Base-by-base conservation (phyloP, 2,113 vertebrate species). In the Ploceus nigricollis region DNA sequence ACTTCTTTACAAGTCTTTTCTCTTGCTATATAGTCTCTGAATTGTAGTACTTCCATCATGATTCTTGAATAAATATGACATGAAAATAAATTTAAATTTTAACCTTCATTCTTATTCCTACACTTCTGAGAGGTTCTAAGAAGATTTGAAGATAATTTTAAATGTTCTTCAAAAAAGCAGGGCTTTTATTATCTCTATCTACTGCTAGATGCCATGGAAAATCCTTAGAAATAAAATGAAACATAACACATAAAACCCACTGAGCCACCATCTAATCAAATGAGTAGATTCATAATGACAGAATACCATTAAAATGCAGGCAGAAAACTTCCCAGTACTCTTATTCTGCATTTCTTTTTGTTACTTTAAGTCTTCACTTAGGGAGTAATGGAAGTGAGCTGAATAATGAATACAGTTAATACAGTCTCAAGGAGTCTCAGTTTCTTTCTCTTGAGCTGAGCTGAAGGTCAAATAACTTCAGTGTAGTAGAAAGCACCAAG, bases 341-440 rank as follows among this genome's bases (percentile, higher is more conserved):
- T 48, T 75, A 50, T 70, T 90, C 71, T 80, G 47, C 39, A 45
- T 89, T 91, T 85, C 25, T 72, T 95, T 82, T 53, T 92, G 68
- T 84, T 91, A 85, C 80, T 95, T 96, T 33, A 94, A 54, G 54
- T 79, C 42, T 91, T 85, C 66, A 87, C 80, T 90, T 92, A 70
- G 70, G 70, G 53, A 92, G 57, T 84, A 93, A 95, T 82, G 90
- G 77, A 85, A 83, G 77, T 0, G 0, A 95, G 61, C 54, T 96
- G 77, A 93, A 95, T 94, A 96, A 96, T 96, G 85, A 92, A 96
- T 89, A 69, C 44, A 63, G 82, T 65, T 89, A 87, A 84, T 89
- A 83, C 33, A 82, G 58, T 69, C 75, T 95, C 65, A 79, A 79
- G 90, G 69, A 88, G 40, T 42, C 70, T 88, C 48, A 54, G 60